These are phyloP conservation scores for Zaprionus tsacasi DNA, from an alignment of 1,140 invertebrate species.

Conservation along the genomic window DNA sequence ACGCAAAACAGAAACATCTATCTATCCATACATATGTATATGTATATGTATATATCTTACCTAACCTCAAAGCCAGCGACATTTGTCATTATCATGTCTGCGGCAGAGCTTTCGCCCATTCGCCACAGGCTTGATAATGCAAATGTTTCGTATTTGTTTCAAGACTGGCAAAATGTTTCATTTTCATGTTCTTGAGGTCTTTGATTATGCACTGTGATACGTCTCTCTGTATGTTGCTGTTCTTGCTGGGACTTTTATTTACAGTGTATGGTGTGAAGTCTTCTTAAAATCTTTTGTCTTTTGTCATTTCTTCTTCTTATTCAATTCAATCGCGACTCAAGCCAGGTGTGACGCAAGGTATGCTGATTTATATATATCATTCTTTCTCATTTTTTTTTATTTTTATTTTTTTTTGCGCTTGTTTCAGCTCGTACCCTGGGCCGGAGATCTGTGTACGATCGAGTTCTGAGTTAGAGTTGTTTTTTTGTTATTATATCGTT, in stretches of 20 bases:
- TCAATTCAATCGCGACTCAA: conserved; percentile 83
- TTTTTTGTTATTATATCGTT: conserved; percentile 8
- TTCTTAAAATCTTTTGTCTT: conserved; percentile 35
- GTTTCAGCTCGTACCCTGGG: conserved; percentile 55
- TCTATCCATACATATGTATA: conserved; percentile 4
- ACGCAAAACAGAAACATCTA: conserved; percentile 50
- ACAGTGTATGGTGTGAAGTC: conserved; percentile 63
- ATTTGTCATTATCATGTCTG: conserved; percentile 66
- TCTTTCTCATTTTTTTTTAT: conserved; percentile 31
- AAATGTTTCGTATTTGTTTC: conserved; percentile 36
- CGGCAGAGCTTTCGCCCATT: conserved; percentile 33
- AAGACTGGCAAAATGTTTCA: conserved; percentile 9
- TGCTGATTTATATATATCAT: conserved; percentile 57
- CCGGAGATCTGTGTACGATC: conserved; percentile 50
- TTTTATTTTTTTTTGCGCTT: conserved; percentile 44
- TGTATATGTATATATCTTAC: conserved; percentile 51
- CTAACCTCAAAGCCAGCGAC: conserved; percentile 53
- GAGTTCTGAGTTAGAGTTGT: conserved; percentile 28
- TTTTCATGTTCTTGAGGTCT: conserved; percentile 27
- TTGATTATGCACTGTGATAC: conserved; percentile 12
- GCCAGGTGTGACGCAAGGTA: conserved; percentile 82
- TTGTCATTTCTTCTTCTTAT: conserved; percentile 39
- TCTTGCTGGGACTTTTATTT: conserved; percentile 66
- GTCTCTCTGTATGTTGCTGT: neutral
- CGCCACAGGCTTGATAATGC: conserved; percentile 61